Conservation (phyloP, 2,888 invertebrate species). For the Phalera bucephala region DNA sequence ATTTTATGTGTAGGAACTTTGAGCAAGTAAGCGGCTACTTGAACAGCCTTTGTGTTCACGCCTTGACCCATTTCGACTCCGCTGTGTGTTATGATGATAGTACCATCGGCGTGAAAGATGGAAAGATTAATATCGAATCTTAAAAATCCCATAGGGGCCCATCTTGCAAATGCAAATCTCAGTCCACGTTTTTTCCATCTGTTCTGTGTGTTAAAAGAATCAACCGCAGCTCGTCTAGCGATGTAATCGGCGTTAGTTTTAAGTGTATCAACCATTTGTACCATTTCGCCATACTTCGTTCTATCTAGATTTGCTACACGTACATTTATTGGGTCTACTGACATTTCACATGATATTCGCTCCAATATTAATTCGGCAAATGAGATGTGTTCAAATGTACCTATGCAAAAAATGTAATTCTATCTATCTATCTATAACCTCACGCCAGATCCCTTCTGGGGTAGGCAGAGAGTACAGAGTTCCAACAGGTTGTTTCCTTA, state of each 20-base stretch:
- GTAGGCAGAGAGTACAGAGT: no score
- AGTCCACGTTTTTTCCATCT: slow-evolving; percentile 89
- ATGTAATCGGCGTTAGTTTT: slow-evolving; percentile 58
- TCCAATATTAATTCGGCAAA: slow-evolving; percentile 86
- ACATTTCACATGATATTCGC: slow-evolving; percentile 77
- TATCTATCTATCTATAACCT: no score
- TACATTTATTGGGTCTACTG: slow-evolving; percentile 82
- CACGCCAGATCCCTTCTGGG: no score
- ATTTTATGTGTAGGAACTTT: slow-evolving; percentile 85
- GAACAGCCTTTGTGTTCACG: slow-evolving; percentile 86
- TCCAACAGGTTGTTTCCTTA: no score
- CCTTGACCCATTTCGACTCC: slow-evolving; percentile 89
- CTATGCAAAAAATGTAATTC: slow-evolving; percentile 35
- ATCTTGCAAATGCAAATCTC: slow-evolving; percentile 84
- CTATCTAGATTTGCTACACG: slow-evolving; percentile 75
- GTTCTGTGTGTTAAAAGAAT: slow-evolving; percentile 83
- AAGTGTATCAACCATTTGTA: slow-evolving; percentile 76
- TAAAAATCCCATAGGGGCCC: slow-evolving; percentile 54
- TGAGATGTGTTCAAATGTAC: slow-evolving; percentile 78
- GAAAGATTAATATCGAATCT: slow-evolving; percentile 21
- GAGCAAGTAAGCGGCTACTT: slow-evolving; percentile 85
- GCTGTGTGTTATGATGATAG: slow-evolving; percentile 85
- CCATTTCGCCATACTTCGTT: slow-evolving; percentile 38
- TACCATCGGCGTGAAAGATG: slow-evolving; percentile 73
- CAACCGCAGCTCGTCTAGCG: slow-evolving; percentile 69